Percentiles rank a stretch among this genome's conserved stretches.
Conservation (phyloP, 2,113 vertebrate species). For the Anolis carolinensis region DNA sequence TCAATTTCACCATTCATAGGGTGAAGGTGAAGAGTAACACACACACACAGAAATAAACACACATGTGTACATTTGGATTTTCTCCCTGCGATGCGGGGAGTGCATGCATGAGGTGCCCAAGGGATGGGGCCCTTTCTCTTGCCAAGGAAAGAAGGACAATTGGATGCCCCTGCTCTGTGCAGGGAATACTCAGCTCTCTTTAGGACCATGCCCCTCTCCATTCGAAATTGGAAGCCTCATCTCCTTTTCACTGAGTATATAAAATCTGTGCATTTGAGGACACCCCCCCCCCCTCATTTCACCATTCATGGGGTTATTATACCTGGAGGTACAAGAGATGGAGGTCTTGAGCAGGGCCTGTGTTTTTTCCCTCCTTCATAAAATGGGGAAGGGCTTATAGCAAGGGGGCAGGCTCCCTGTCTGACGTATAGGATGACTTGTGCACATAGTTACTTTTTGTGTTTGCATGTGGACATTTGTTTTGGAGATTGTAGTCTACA, state of each 20-base stretch:
- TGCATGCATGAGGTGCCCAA: too few relatives aligned
- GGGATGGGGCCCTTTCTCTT: too few relatives aligned
- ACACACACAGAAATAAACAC: too few relatives aligned
- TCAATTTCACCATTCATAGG: too few relatives aligned
- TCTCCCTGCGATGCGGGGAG: too few relatives aligned
- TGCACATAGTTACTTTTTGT: not conserved
- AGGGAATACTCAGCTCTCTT: not conserved
- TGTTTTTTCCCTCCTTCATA: not conserved
- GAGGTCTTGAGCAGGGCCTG: not conserved
- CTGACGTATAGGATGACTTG: not conserved
- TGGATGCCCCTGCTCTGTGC: too few relatives aligned
- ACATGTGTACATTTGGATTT: too few relatives aligned
- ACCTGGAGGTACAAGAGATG: not conserved
- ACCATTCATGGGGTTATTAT: not conserved
- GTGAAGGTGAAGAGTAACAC: too few relatives aligned
- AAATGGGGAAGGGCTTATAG: not conserved
- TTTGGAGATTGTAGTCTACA: not conserved
- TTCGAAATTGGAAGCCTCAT: not conserved
- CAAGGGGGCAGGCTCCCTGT: not conserved
- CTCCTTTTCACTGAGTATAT: too few relatives aligned
- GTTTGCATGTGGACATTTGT: not conserved
- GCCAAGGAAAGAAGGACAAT: too few relatives aligned
- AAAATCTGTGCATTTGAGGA: not conserved
- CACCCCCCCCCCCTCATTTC: not conserved
- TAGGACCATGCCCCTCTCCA: too few relatives aligned